Evolutionary conservation across 2,888 invertebrate species (phyloP).

Genomic region (Lepidocyrtinus sp.): DNA sequence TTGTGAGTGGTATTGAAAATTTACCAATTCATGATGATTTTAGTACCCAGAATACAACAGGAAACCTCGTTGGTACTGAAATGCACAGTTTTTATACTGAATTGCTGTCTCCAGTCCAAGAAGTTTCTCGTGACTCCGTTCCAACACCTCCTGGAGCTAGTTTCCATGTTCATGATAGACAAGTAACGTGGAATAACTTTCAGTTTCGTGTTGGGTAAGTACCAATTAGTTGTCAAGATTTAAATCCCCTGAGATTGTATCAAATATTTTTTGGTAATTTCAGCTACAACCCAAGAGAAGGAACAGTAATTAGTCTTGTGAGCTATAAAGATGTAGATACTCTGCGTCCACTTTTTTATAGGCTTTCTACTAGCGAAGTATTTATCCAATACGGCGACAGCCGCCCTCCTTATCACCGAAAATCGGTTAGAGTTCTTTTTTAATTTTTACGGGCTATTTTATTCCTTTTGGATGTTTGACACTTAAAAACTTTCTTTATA

Average conservation of each 20-base stretch:
- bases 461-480: background rate
- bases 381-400: conserved; percentile 19
- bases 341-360: conserved; percentile 31
- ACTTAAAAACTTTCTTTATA: background rate
- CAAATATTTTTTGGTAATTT: background rate
- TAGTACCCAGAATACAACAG: conserved; percentile 15
- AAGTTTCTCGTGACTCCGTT: conserved; percentile 30
- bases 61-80: background rate
- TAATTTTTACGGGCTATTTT: background rate
- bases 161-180: conserved; percentile 57
- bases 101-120: background rate
- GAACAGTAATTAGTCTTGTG: conserved; percentile 4
- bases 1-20: conserved; percentile 37
- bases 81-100: background rate
- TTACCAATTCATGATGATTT: conserved; percentile 43
- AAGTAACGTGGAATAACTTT: conserved; percentile 66
- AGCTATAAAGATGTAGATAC: conserved; percentile 30
- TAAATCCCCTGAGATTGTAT: too few relatives aligned
- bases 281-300: conserved; percentile 35
- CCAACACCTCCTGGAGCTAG: conserved; percentile 58
- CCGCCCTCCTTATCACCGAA: conserved; percentile 36
- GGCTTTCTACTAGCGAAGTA: conserved; percentile 24
- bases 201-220: conserved; percentile 61
- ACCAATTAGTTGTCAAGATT: too few relatives aligned
- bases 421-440: conserved; percentile 25